Base-by-base conservation (phyloP, 2,888 invertebrate species). In the Phorcus lineatus region DNA sequence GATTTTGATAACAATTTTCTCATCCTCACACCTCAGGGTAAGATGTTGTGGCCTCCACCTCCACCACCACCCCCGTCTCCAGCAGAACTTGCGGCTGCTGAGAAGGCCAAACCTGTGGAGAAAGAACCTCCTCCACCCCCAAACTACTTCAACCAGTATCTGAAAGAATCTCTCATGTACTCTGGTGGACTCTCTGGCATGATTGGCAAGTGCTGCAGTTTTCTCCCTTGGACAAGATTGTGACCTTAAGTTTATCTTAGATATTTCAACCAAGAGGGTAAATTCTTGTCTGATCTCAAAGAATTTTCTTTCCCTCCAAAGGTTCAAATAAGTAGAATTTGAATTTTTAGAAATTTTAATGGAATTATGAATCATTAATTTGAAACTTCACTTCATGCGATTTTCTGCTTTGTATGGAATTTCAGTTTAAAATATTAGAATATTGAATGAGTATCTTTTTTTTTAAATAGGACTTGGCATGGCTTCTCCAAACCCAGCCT, bases 401-500 rank as follows among this genome's bases (percentile, higher is more conserved):
- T 24, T 4, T 24, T 36, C 36, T 36, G 7, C 36, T 36, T 36
- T 36, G 36, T 36, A 36, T 36, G 36, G 13, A 7, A 57, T 57
- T 24, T n/a, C 1, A 57, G 6, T 57, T 24, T 7, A 1, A 7
- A 7, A 19, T 55, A 4, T 57, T 19, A 55, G 11, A 2, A 22
- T 36, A 36, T 36, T 7, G 7, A 36, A 47, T 13, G 9, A 47
- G 11, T 57, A 16, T 24, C 4, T 77, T 2, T 31, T 40, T 28
- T 36, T 79, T 11, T 77, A 74, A 91, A 36, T 88, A 95, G 96
- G 96, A 81, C 93, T 97, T 88, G 96, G 96, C 55, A 94, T 95
- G 80, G 95, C 94, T 0, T 96, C 97, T n/a, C 97, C 97, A 0
- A 97, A 96, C 92, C 94, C 96, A 19, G 96, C 96, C 40, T 97